Base-by-base conservation (phyloP, 1,140 invertebrate species). In the Pachypeltis micranthus region DNA sequence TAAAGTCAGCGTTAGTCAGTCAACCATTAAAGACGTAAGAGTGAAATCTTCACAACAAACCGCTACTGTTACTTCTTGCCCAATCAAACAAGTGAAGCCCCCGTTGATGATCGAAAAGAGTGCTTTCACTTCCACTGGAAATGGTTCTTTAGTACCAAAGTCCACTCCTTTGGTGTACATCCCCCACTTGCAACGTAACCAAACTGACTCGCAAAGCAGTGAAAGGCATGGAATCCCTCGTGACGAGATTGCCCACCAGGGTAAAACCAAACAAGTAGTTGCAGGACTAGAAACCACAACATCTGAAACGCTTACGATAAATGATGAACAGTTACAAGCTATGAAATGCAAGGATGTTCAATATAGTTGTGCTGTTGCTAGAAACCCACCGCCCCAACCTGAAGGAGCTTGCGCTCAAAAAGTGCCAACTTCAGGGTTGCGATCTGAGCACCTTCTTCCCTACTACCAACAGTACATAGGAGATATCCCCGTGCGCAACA, bases 401-500 rank as follows among this genome's bases (percentile, higher is more conserved):
- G 3, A 10, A 10, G 4, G 3, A 4, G 10, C 4, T 4, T 10
- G 7, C 7, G 62, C 71, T 19, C 68, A 71, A n/a, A 63, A 67
- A 57, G 65, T 70, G 16, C 44, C 64, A 16, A 74, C 57, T 59
- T 12, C 57, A 59, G 57, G 57, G n/a, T 31, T 59, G n/a, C 25
- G 26, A 29, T n/a, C 25, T 19, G 26, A 27, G 1, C 44, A 29
- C 25, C 21, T 81, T 19, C 58, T 71, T 69, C 81, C 81, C 26
- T 72, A 76, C 62, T 84, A 83, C 72, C 81, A 83, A 70, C 77
- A 79, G 73, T 77, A 82, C 69, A 76, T 81, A 69, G 79, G 80
- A 65, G 72, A 76, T 65, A 71, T 81, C 63, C 67, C 67, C 2
- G 34, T 66, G 14, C 57, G 65, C 7, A 64, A 65, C 39, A 61